Conservation (phyloP, 2,797 vertebrate genomes). For the Esox lucius region DNA sequence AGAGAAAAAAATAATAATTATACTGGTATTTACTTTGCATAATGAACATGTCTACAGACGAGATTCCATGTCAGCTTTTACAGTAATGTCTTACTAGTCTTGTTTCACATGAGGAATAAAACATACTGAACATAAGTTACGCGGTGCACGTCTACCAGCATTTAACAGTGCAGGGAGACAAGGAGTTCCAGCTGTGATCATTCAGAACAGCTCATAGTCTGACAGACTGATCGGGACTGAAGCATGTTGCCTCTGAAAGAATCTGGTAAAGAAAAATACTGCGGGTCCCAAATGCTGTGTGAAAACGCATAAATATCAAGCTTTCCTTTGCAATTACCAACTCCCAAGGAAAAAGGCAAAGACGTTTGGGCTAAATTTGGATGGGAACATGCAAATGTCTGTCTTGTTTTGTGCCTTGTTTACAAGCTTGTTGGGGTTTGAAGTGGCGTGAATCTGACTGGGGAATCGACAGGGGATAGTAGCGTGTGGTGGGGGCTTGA, state of each 20-base stretch:
- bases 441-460: slow-evolving; percentile 50
- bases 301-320: slow-evolving; percentile 28
- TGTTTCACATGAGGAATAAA: slow-evolving; percentile 8
- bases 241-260: slow-evolving; percentile 6
- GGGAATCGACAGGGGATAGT: slow-evolving; percentile 37
- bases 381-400: slow-evolving; percentile 42
- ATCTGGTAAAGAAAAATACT: slow-evolving; percentile 14
- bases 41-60: slow-evolving; percentile 8
- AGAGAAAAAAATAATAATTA: no score
- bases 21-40: slow-evolving; percentile 4
- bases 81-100: neutral
- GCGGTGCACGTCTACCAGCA: neutral
- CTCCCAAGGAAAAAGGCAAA: slow-evolving; percentile 23
- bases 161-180: slow-evolving; percentile 11
- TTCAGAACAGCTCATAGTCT: slow-evolving; percentile 16
- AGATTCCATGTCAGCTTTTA: neutral
- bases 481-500: slow-evolving; percentile 11
- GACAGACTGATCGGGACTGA: slow-evolving; percentile 17
- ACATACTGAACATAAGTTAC: slow-evolving; percentile 10
- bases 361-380: slow-evolving; percentile 36
- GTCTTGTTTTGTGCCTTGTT: slow-evolving; percentile 46
- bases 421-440: slow-evolving; percentile 50
- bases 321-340: slow-evolving; percentile 21
- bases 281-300: slow-evolving; percentile 22
- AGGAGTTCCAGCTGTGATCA: slow-evolving; percentile 22